phyloP scores from a whole-genome alignment of 2,797 vertebrate species.

The Neosilurus hyrtlii region DNA sequence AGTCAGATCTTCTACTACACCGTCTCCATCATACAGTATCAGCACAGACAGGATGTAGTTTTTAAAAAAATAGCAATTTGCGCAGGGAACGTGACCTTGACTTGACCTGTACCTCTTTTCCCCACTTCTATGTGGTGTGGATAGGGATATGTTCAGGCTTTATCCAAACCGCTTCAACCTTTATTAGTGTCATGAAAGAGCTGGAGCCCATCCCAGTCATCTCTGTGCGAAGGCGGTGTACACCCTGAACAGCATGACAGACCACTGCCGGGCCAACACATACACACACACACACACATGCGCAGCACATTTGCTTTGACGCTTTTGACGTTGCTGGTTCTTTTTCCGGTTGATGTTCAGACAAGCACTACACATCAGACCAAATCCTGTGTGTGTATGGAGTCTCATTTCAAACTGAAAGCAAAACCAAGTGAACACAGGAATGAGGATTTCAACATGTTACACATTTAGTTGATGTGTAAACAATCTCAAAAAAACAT shows the following conservation, averaged over 20 bases:
- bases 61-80: background rate
- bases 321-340: background rate
- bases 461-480: constrained; percentile 14
- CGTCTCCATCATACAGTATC: background rate
- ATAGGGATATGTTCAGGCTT: too few relatives aligned
- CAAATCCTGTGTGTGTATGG: background rate
- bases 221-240: too few relatives aligned
- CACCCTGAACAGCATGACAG: too few relatives aligned
- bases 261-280: too few relatives aligned
- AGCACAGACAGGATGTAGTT: background rate
- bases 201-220: too few relatives aligned
- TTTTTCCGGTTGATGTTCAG: background rate
- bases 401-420: background rate
- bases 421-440: background rate
- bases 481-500: constrained; percentile 25
- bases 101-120: too few relatives aligned
- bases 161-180: too few relatives aligned
- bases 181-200: too few relatives aligned
- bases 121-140: too few relatives aligned
- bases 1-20: constrained; percentile 6
- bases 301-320: background rate
- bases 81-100: background rate
- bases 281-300: too few relatives aligned
- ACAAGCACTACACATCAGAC: background rate
- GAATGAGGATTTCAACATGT: background rate